A percentile compares a stretch with the other conserved stretches of the same genome.
Conservation (phyloP, 2,113 vertebrate species). For the Gallinago undulata region DNA sequence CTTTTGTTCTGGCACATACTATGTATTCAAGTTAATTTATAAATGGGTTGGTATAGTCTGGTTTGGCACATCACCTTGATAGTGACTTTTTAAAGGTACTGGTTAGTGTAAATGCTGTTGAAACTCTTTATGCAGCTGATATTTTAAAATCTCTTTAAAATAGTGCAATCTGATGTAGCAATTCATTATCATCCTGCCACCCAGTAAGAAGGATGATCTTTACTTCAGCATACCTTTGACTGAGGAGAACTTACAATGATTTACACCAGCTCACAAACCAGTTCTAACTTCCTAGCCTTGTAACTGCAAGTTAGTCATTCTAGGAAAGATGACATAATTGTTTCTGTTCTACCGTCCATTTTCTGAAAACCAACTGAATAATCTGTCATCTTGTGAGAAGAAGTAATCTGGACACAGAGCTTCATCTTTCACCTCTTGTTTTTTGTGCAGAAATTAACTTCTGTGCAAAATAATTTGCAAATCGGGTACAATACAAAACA, state of each 20-base stretch:
- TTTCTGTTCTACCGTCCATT: neutral
- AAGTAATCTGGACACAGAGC: neutral
- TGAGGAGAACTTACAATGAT: neutral
- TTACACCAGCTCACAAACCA: neutral
- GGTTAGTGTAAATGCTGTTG: neutral
- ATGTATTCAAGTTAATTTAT: constrained; percentile 14
- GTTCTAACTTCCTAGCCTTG: neutral
- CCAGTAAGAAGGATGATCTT: neutral
- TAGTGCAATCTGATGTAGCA: neutral
- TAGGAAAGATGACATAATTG: neutral
- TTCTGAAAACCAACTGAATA: neutral
- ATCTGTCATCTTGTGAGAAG: neutral
- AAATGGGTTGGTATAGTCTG: constrained; percentile 24
- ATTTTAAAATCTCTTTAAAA: neutral
- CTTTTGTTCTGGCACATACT: constrained; percentile 1
- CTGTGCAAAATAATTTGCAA: neutral
- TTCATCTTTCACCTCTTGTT: neutral
- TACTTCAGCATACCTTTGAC: neutral
- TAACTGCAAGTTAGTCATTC: neutral
- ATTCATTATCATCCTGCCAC: neutral
- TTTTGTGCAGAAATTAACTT: neutral
- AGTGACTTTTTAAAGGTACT: constrained; percentile 19
- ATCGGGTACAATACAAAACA: neutral
- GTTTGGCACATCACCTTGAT: constrained; percentile 1
- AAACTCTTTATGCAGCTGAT: neutral